Conservation (phyloP, 1,140 invertebrate genomes). For the Eurosta solidaginis region DNA sequence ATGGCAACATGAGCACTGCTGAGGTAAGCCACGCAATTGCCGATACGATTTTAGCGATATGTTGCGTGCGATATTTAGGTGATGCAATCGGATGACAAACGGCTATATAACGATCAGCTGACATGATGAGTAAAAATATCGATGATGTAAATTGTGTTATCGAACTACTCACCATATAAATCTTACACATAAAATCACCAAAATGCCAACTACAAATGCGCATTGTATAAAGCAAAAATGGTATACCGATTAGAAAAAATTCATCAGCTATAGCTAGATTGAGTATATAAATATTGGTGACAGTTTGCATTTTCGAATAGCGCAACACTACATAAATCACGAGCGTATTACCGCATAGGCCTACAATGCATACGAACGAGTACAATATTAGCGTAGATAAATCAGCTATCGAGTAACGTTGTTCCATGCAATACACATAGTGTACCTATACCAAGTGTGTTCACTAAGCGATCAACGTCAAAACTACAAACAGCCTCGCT, state of each 20-base stretch:
- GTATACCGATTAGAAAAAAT: constrained; percentile 90
- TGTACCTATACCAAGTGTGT: too few relatives aligned
- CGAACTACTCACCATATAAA: constrained; percentile 90
- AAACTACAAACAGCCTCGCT: too few relatives aligned
- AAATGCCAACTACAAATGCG: constrained; percentile 86
- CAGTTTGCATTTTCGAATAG: constrained; percentile 97
- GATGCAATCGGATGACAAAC: constrained; percentile 94
- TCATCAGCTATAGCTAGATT: constrained; percentile 95
- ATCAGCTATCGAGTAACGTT: constrained; percentile 44
- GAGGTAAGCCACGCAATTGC: constrained; percentile 82
- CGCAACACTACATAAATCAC: constrained; percentile 94
- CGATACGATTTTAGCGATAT: constrained; percentile 85
- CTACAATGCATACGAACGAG: constrained; percentile 83
- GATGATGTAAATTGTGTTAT: constrained; percentile 96
- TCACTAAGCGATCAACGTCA: too few relatives aligned
- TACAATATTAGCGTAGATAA: constrained; percentile 68
- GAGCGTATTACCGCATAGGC: constrained; percentile 87
- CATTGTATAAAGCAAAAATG: constrained; percentile 89
- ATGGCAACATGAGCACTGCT: constrained; percentile 84
- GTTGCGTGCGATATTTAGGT: constrained; percentile 79
- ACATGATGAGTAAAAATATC: constrained; percentile 93
- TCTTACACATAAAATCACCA: constrained; percentile 89
- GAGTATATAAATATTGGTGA: constrained; percentile 96
- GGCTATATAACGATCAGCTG: constrained; percentile 91
- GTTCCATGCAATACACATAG: too few relatives aligned